A percentile compares a stretch with the other conserved stretches of the same genome.
Conservation (phyloP, 2,113 vertebrate species). For the Tor tambroides region DNA sequence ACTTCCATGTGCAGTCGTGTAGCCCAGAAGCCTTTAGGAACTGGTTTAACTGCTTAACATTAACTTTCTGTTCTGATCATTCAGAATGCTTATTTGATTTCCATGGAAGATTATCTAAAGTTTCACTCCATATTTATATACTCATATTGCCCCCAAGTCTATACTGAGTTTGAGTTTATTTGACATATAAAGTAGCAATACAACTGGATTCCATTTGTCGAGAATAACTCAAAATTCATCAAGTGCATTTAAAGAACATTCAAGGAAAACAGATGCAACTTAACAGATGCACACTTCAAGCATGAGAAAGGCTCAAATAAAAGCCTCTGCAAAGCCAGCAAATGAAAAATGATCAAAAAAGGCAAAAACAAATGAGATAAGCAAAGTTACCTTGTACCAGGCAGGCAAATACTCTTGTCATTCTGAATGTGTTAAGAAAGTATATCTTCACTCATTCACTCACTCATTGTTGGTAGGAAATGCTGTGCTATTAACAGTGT, state of each 20-base stretch:
- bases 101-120: neutral
- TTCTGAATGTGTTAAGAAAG: neutral
- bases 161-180: neutral
- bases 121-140: neutral
- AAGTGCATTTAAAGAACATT: neutral
- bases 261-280: neutral
- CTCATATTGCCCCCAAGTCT: neutral
- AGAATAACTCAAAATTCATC: neutral
- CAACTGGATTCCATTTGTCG: neutral
- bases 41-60: neutral
- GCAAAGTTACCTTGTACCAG: conserved; percentile 13
- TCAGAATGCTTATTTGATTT: neutral
- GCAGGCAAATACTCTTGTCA: neutral
- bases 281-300: neutral
- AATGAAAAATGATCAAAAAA: neutral
- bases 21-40: neutral
- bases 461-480: neutral
- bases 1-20: neutral
- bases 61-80: neutral
- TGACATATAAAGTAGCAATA: neutral
- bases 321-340: neutral
- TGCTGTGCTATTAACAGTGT: conserved; percentile 44
- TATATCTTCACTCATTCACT: neutral
- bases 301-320: neutral
- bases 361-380: neutral